A percentile compares a stretch with the other conserved stretches of the same genome.
These are phyloP conservation scores for Ramazzottius varieornatus DNA, from an alignment of 2,888 invertebrate species.

Conservation along the genomic window DNA sequence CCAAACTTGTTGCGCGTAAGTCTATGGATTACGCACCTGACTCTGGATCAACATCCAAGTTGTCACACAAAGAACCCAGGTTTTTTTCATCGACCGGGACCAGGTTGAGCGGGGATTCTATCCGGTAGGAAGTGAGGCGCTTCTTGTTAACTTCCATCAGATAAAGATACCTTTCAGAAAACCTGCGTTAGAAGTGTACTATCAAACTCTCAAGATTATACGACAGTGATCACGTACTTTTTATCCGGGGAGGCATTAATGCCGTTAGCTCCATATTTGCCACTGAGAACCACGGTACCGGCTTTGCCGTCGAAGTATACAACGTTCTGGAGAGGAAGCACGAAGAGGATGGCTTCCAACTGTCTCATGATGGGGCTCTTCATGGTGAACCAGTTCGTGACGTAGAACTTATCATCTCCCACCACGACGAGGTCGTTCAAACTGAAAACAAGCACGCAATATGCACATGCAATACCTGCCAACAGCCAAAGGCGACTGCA, in stretches of 20 bases:
- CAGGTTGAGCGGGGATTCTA: not conserved
- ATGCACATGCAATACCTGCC: too few relatives aligned
- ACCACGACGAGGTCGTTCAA: slow-evolving; percentile 1
- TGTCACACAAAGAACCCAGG: not conserved
- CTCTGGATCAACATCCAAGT: not conserved
- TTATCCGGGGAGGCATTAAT: not conserved
- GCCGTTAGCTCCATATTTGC: not conserved
- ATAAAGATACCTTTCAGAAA: not conserved
- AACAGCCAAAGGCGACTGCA: too few relatives aligned
- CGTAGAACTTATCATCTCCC: not conserved
- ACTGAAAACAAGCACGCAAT: not conserved
- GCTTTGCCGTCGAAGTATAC: not conserved
- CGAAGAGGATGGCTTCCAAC: not conserved
- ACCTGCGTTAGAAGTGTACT: too few relatives aligned
- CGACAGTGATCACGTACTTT: too few relatives aligned
- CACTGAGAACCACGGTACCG: not conserved
- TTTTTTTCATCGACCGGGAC: not conserved
- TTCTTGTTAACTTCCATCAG: not conserved
- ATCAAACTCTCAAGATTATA: not conserved
- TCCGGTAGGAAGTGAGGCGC: not conserved
- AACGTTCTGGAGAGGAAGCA: not conserved
- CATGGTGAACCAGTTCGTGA: not conserved
- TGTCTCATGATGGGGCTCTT: not conserved
- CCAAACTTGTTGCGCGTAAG: too few relatives aligned
- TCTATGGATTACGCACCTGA: too few relatives aligned